Conservation (phyloP, 2,113 vertebrate genomes). For the Charadrius vociferus region DNA sequence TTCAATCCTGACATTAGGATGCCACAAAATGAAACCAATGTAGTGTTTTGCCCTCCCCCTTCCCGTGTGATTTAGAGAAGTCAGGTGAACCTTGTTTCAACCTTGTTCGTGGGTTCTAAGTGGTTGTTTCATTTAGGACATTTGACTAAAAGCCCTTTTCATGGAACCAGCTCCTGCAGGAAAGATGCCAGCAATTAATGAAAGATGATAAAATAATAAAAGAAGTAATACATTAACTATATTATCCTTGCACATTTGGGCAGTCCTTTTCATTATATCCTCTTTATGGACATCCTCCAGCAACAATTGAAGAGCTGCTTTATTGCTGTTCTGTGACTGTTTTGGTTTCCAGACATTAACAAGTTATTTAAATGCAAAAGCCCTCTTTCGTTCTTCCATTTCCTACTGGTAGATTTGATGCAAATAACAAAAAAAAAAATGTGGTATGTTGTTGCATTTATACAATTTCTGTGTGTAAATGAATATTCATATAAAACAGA, state of each 20-base stretch:
- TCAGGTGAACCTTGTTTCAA: constrained; percentile 71
- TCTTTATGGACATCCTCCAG: constrained; percentile 74
- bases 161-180: constrained; percentile 60
- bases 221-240: constrained; percentile 80
- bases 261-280: constrained; percentile 75
- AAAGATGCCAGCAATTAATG: constrained; percentile 80
- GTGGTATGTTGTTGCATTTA: neutral
- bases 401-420: neutral
- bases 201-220: constrained; percentile 83
- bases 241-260: constrained; percentile 73
- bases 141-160: constrained; percentile 81
- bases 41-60: neutral
- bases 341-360: constrained; percentile 58
- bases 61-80: constrained; percentile 64
- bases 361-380: constrained; percentile 35
- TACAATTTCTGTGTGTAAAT: neutral
- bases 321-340: constrained; percentile 64
- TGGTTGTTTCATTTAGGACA: constrained; percentile 72
- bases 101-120: constrained; percentile 73
- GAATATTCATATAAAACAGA: neutral
- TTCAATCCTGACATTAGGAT: neutral
- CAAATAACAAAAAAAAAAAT: neutral
- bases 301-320: constrained; percentile 58
- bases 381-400: neutral
- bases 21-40: neutral